A percentile compares a stretch with the other conserved stretches of the same genome.
These are phyloP conservation scores for Proteles cristata DNA, from an alignment of 2,113 vertebrate species.

Conservation along the genomic window DNA sequence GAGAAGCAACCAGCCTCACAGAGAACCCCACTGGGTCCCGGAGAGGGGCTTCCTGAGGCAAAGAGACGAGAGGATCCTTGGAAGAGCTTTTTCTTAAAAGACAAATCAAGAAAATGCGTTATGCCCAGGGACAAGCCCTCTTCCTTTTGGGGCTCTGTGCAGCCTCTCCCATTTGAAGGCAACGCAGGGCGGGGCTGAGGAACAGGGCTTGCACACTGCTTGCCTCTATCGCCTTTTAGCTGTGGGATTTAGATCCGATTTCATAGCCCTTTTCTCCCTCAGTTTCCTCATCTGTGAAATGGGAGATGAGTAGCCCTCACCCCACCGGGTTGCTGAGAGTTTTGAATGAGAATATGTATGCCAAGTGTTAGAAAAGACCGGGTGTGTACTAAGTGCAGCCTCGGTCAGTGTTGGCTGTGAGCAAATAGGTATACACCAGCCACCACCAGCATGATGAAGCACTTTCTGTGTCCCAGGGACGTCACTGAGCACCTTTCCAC, in stretches of 20 bases:
- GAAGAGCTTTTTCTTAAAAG: not conserved
- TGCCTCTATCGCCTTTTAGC: not conserved
- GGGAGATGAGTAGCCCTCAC: not conserved
- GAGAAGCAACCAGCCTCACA: not conserved
- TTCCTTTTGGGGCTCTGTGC: not conserved
- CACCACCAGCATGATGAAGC: rapidly evolving
- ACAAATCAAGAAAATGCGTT: not conserved
- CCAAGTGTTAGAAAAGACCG: not conserved
- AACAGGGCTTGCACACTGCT: not conserved
- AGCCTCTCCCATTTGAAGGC: not conserved
- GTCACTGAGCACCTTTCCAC: rapidly evolving
- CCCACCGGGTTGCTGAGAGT: not conserved
- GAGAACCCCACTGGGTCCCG: not conserved
- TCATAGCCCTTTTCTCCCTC: not conserved
- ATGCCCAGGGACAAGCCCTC: not conserved
- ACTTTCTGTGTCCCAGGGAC: not conserved
- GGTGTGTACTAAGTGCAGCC: not conserved
- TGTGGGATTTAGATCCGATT: not conserved
- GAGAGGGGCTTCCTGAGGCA: not conserved
- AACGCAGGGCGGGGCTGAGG: rapidly evolving
- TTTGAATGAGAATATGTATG: not conserved
- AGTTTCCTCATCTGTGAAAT: not conserved
- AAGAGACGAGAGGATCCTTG: not conserved
- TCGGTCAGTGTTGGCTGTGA: too few relatives aligned
- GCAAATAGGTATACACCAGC: rapidly evolving